These are phyloP conservation scores for Engraulis encrasicolus DNA, from an alignment of 2,113 vertebrate genomes.

Conservation along the genomic window DNA sequence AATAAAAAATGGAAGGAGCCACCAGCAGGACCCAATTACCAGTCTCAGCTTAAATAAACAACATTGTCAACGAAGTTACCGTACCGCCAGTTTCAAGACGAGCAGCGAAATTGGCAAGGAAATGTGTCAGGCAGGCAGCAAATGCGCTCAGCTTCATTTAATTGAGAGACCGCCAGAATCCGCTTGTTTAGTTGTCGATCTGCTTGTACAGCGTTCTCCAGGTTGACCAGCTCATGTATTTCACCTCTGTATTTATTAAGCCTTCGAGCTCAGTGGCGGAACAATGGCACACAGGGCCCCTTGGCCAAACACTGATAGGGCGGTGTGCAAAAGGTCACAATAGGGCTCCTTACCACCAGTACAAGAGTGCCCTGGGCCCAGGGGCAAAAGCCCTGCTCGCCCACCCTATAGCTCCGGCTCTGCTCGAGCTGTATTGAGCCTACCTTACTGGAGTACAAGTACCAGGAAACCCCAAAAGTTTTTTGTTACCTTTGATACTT, in stretches of 20 bases:
- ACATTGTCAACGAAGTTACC: constrained; percentile 46
- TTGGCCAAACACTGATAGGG: too few relatives aligned
- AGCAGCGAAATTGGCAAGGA: constrained; percentile 33
- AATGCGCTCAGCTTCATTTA: constrained; percentile 26
- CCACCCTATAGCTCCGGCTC: too few relatives aligned
- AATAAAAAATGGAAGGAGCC: constrained; percentile 48
- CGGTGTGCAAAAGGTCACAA: too few relatives aligned
- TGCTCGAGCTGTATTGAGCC: too few relatives aligned
- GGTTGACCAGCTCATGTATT: background rate
- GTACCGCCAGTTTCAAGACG: constrained; percentile 31
- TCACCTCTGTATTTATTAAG: constrained; percentile 8
- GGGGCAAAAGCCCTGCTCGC: too few relatives aligned
- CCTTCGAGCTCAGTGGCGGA: too few relatives aligned
- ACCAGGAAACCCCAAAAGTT: too few relatives aligned
- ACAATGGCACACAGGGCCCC: too few relatives aligned
- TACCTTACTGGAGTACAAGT: background rate
- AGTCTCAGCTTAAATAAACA: constrained; percentile 54
- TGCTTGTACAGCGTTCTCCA: background rate
- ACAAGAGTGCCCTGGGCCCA: too few relatives aligned
- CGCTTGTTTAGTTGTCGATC: background rate
- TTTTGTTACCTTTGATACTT: background rate
- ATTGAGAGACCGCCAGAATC: constrained; percentile 35
- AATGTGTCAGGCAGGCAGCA: constrained; percentile 33
- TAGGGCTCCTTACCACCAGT: too few relatives aligned
- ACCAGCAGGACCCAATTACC: constrained; percentile 58